Conservation (phyloP, 2,797 vertebrate genomes). For the Cuculus canorus region DNA sequence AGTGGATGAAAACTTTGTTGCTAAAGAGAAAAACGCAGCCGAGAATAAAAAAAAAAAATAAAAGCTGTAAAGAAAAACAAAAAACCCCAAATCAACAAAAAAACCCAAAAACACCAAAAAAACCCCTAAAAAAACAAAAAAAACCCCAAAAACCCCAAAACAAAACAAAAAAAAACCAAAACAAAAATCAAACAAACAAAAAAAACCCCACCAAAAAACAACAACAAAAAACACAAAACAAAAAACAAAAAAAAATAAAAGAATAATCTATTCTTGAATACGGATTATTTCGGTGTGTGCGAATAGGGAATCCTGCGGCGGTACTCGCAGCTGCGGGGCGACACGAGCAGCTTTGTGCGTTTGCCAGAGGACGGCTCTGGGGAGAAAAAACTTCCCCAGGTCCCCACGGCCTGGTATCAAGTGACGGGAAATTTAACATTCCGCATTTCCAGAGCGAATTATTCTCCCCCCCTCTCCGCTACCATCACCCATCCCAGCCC, state of each 20-base stretch:
- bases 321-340: slow-evolving; percentile 37
- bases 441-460: background rate
- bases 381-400: background rate
- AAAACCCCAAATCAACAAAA: no score
- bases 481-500: background rate
- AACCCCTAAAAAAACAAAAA: no score
- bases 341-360: slow-evolving; percentile 11
- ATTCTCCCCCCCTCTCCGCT: no score
- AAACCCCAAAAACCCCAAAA: no score
- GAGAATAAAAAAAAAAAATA: background rate
- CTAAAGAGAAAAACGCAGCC: slow-evolving; percentile 3
- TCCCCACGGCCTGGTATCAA: background rate
- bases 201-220: no score
- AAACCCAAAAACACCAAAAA: no score
- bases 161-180: no score
- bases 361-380: slow-evolving; percentile 11
- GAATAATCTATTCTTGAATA: background rate
- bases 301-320: slow-evolving; percentile 1
- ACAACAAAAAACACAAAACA: no score
- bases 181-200: no score
- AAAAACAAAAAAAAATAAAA: background rate
- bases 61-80: background rate
- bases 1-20: slow-evolving; percentile 23
- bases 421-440: slow-evolving; percentile 9
- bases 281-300: slow-evolving; percentile 1